Percentiles rank a stretch among this genome's conserved stretches.
These are phyloP conservation scores for Lasaia peninsularis DNA, from an alignment of 1,140 invertebrate species.

Conservation along the genomic window DNA sequence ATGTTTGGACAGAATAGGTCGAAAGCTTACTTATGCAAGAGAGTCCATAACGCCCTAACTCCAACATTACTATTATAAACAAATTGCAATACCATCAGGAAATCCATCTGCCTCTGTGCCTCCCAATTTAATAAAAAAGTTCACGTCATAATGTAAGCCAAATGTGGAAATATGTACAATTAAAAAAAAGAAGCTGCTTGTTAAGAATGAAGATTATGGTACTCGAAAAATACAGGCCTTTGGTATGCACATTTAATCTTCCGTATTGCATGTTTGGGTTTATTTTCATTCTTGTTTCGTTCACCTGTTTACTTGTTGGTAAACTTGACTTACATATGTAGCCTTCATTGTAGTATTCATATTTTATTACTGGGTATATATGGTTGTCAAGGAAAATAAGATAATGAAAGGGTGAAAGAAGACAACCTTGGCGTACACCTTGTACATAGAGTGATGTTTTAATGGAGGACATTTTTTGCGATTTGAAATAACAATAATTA, in stretches of 20 bases:
- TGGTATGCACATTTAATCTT: neutral
- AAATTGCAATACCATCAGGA: no score
- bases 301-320: neutral
- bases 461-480: neutral
- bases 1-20: no score
- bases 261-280: neutral
- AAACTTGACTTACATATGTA: conserved; percentile 1
- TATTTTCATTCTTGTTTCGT: neutral
- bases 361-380: neutral
- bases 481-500: neutral
- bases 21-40: no score
- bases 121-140: no score
- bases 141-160: no score
- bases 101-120: no score
- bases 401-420: conserved; percentile 3
- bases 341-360: neutral
- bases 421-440: neutral
- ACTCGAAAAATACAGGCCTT: neutral
- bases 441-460: neutral
- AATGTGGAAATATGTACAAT: no score
- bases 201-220: no score
- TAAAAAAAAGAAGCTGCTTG: no score
- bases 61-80: no score
- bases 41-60: no score
- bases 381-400: neutral